Base-by-base conservation (phyloP, 2,797 vertebrate species). In the Nannoperca australis region DNA sequence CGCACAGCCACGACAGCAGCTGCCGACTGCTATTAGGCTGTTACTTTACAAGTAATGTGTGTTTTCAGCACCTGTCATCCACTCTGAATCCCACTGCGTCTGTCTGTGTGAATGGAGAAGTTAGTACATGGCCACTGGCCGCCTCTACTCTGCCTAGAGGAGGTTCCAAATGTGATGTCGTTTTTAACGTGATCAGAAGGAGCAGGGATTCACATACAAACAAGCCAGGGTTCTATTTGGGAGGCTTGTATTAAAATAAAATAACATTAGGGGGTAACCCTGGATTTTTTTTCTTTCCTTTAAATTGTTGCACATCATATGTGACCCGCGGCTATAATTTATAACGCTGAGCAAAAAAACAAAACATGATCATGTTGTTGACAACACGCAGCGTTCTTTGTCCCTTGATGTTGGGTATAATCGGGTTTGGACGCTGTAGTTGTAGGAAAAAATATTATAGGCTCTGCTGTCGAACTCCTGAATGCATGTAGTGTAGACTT, bases 21-120 rank as follows among this genome's bases (percentile, higher is more conserved):
- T 90, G 88, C 87, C 84, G 85, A 7, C 79, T 74, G 89, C 84
- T 85, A 87, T 89, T 88, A 87, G 76, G 77, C 82, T 79, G 76
- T 54, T 89, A 91, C 88, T 93, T 91, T 83, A 84, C 81, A 85
- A 89, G 87, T 75, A 86, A 87, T 75, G 89, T 82, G 87, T 82
- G 83, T 87, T 90, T 88, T 81, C 89, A 89, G 87, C 87, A 90
- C 89, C 68, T 85, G 79, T 82, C 87, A 77, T 76, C 83, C 76
- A 69, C 70, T 70, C 66, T 85, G 73, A 53, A 32, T 78, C 88
- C 86, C 86, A 83, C 88, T 70, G 83, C 78, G 85, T 81, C 62
- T 82, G 81, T 76, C 61, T 79, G 73, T 55, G 76, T 68, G 73
- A 58, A 53, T 30, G 76, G 54, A 76, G 75, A 22, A 63, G 45